These are phyloP conservation scores for Prosapia bicincta DNA, from an alignment of 2,888 invertebrate genomes.

Conservation along the genomic window DNA sequence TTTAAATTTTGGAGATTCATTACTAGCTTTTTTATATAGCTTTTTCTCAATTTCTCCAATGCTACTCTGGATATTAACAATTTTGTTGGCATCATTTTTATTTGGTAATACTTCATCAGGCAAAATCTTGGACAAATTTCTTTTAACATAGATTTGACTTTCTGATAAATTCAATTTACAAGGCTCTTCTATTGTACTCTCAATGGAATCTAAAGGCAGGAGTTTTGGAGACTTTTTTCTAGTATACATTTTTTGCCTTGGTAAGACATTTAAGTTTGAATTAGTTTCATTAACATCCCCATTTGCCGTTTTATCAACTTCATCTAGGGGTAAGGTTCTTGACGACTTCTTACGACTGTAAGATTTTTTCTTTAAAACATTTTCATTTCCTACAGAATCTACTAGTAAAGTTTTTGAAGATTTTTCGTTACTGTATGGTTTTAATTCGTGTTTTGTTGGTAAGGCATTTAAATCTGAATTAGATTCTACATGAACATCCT, in stretches of 20 bases:
- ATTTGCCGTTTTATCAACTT: slow-evolving; percentile 6
- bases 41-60: background rate
- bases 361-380: background rate
- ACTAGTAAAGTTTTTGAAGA: slow-evolving; percentile 2
- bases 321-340: background rate
- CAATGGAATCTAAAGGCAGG: background rate
- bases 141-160: slow-evolving; percentile 9
- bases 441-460: background rate
- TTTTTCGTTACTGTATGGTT: slow-evolving; percentile 8
- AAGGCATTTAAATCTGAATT: too few relatives aligned
- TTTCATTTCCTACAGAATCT: background rate
- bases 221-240: background rate
- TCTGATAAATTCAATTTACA: background rate
- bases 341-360: slow-evolving; percentile 2
- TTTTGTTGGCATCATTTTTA: background rate
- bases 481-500: background rate
- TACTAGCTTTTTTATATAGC: background rate
- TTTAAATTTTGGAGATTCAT: slow-evolving; percentile 8
- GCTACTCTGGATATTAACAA: background rate
- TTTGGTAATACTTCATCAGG: background rate
- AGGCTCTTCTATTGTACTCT: background rate
- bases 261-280: background rate
- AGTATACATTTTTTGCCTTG: background rate
- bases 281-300: slow-evolving; percentile 4
- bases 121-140: slow-evolving; percentile 9